Evolutionary conservation across 2,888 invertebrate genomes (phyloP).

Genomic region (Leuctra nigra): DNA sequence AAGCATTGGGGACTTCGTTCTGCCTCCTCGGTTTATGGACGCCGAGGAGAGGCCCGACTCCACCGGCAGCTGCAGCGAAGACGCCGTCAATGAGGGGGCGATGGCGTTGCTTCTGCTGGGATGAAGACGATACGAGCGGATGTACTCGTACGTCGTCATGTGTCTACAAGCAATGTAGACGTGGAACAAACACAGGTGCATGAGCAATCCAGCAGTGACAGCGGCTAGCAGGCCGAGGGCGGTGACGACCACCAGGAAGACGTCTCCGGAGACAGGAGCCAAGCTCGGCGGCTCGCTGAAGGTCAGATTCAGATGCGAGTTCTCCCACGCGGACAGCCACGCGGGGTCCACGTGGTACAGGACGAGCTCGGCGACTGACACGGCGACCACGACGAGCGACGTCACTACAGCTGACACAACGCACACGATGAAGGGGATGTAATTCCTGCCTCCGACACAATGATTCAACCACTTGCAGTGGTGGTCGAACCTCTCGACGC

Average conservation of each 20-base stretch:
- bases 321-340: constrained; percentile 16
- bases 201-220: constrained; percentile 65
- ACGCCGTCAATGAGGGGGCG: neutral
- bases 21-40: neutral
- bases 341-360: constrained; percentile 53
- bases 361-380: constrained; percentile 63
- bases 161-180: constrained; percentile 78
- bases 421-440: constrained; percentile 74
- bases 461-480: constrained; percentile 99
- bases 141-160: constrained; percentile 86
- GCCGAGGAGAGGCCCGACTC: neutral
- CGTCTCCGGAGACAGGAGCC: constrained; percentile 46
- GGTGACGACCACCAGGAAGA: constrained; percentile 52
- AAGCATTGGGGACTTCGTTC: neutral
- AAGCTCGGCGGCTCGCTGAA: constrained; percentile 28
- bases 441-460: constrained; percentile 89
- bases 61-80: neutral
- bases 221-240: constrained; percentile 64
- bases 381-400: constrained; percentile 58
- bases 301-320: constrained; percentile 21
- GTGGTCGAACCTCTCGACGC: constrained; percentile 90
- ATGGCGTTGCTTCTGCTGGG: neutral
- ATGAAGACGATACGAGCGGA: constrained; percentile 41
- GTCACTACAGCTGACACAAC: constrained; percentile 71
- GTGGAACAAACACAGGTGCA: constrained; percentile 84